Evolutionary conservation across 2,888 invertebrate species (phyloP).

Genomic region (Pterostichus niger): DNA sequence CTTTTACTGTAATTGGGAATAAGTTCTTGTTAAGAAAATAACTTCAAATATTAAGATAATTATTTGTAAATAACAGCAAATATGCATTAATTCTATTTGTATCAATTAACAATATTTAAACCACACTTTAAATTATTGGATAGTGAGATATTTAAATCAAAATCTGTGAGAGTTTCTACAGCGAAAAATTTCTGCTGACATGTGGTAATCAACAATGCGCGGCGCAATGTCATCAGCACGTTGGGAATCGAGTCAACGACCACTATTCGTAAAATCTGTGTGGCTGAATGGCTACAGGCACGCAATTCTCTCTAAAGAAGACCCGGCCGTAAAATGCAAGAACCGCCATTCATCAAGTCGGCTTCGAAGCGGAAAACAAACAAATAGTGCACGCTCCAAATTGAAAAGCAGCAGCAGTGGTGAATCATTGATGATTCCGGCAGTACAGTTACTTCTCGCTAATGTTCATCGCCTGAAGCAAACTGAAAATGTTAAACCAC

Average conservation of each 20-base stretch:
- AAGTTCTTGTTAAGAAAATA: too few relatives aligned
- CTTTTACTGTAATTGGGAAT: too few relatives aligned
- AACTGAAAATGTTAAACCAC: constrained; percentile 2
- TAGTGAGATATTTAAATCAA: constrained; percentile 43
- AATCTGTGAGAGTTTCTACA: background rate
- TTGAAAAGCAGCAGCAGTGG: constrained; percentile 26
- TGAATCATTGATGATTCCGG: constrained; percentile 48
- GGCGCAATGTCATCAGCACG: constrained; percentile 76
- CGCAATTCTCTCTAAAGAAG: constrained; percentile 84
- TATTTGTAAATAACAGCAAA: too few relatives aligned
- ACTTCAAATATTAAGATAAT: too few relatives aligned
- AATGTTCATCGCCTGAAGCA: constrained; percentile 21
- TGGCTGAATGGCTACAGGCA: constrained; percentile 88
- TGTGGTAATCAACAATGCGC: constrained; percentile 52
- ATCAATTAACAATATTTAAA: background rate
- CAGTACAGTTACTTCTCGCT: constrained; percentile 54
- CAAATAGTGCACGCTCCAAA: constrained; percentile 57
- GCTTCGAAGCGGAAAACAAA: constrained; percentile 47
- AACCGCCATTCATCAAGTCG: constrained; percentile 64
- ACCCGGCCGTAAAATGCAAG: constrained; percentile 76
- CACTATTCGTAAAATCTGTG: constrained; percentile 80
- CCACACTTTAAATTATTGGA: too few relatives aligned
- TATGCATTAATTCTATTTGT: too few relatives aligned
- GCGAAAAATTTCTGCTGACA: constrained; percentile 15
- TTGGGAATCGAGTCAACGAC: constrained; percentile 81